phyloP scores from a whole-genome alignment of 2,888 invertebrate genomes.

The Eilema griseolum region DNA sequence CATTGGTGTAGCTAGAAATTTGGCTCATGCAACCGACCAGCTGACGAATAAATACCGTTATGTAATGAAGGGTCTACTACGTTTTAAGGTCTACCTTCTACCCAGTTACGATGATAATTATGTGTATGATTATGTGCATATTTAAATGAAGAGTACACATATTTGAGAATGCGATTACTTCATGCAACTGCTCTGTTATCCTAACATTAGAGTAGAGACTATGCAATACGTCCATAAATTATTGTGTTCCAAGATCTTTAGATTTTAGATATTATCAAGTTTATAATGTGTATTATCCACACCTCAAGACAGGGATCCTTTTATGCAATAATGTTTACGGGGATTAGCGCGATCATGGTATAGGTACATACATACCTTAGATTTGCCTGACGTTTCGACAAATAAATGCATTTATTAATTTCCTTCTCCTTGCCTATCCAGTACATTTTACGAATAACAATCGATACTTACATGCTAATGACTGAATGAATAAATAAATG shows the following conservation, averaged over 20 bases:
- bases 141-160: not conserved
- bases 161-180: not conserved
- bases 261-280: not conserved
- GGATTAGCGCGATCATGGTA: no score
- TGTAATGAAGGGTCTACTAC: conserved; percentile 5
- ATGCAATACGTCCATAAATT: conserved; percentile 1
- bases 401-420: no score
- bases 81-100: conserved; percentile 5
- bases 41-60: conserved; percentile 9
- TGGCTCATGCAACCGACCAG: conserved; percentile 6
- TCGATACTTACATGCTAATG: no score
- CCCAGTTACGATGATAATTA: not conserved
- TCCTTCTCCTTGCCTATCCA: no score
- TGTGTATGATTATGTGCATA: not conserved
- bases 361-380: no score
- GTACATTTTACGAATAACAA: no score
- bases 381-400: no score
- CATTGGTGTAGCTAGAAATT: conserved; percentile 3
- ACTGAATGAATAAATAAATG: no score
- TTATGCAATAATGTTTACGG: no score
- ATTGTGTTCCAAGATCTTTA: not conserved
- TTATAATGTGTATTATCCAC: no score
- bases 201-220: not conserved
- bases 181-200: not conserved
- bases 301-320: no score